Percentiles rank a stretch among this genome's conserved stretches.
Evolutionary conservation across 2,888 invertebrate genomes (phyloP).

Genomic region (Xestia c-nigrum): DNA sequence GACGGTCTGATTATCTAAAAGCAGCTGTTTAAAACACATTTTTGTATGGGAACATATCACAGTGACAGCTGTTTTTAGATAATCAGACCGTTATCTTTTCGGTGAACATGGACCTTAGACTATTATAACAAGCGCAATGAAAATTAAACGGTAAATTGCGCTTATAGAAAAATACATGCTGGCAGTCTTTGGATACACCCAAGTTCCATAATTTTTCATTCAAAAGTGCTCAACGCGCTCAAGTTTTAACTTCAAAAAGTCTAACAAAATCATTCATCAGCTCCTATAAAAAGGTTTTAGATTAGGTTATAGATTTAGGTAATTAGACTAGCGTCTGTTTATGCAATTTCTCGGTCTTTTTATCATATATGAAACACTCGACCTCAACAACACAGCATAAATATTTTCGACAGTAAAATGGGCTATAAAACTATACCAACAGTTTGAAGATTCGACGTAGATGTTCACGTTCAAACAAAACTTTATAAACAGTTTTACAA

Average conservation of each 20-base stretch:
- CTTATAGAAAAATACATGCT: too few relatives aligned
- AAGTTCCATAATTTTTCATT: too few relatives aligned
- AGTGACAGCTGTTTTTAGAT: too few relatives aligned
- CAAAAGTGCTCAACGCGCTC: too few relatives aligned
- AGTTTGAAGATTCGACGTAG: conserved; percentile 24
- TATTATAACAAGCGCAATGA: not conserved
- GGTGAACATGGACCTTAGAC: too few relatives aligned
- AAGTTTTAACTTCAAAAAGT: not conserved
- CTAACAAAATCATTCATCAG: not conserved
- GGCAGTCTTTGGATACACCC: too few relatives aligned
- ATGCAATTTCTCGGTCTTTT: conserved; percentile 15
- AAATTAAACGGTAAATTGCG: not conserved
- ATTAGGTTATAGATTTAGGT: too few relatives aligned
- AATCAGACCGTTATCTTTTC: too few relatives aligned
- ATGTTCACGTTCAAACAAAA: conserved; percentile 25
- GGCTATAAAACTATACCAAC: conserved; percentile 47
- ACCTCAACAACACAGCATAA: conserved; percentile 42
- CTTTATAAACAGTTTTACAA: conserved; percentile 20
- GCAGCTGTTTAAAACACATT: too few relatives aligned
- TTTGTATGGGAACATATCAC: too few relatives aligned
- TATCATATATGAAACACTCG: conserved; percentile 33
- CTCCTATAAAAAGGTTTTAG: not conserved
- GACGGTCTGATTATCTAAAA: too few relatives aligned
- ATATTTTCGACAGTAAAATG: conserved; percentile 56
- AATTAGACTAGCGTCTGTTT: conserved; percentile 40